Evolutionary conservation across 2,113 vertebrate species (phyloP).

Genomic region (Myrmecobius fasciatus): DNA sequence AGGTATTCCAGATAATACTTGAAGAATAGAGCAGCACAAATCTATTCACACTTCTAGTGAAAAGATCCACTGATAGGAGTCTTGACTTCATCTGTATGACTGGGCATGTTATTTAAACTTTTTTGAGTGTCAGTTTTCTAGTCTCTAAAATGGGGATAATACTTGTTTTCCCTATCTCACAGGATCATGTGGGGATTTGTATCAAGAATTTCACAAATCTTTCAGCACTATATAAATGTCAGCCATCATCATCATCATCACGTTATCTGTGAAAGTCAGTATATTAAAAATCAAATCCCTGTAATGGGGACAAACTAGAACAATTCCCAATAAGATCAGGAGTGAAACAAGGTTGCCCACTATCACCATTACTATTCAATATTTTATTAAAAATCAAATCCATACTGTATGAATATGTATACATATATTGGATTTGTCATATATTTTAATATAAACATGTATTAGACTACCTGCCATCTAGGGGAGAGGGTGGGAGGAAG

Average conservation of each 20-base stretch:
- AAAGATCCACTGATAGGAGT: background rate
- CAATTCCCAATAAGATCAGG: too few relatives aligned
- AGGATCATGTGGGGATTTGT: background rate
- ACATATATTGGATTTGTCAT: too few relatives aligned
- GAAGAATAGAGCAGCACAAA: background rate
- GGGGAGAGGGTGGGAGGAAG: too few relatives aligned
- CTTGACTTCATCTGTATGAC: background rate
- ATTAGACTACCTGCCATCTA: too few relatives aligned
- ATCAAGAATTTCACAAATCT: background rate
- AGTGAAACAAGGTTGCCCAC: too few relatives aligned
- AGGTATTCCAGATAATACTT: background rate
- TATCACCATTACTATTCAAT: too few relatives aligned
- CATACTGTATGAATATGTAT: too few relatives aligned
- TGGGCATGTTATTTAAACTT: background rate
- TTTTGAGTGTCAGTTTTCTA: background rate
- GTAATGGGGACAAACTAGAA: too few relatives aligned
- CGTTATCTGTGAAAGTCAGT: background rate
- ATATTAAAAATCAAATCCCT: background rate
- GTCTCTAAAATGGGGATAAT: constrained; percentile 2
- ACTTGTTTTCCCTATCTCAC: background rate
- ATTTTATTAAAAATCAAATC: too few relatives aligned
- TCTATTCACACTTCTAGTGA: background rate
- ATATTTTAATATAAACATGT: too few relatives aligned
- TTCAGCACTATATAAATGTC: background rate
- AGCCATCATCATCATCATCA: background rate